Percentiles rank a stretch among this genome's conserved stretches.
These are phyloP conservation scores for Pseudorasbora parva DNA, from an alignment of 2,113 vertebrate genomes.

Conservation along the genomic window DNA sequence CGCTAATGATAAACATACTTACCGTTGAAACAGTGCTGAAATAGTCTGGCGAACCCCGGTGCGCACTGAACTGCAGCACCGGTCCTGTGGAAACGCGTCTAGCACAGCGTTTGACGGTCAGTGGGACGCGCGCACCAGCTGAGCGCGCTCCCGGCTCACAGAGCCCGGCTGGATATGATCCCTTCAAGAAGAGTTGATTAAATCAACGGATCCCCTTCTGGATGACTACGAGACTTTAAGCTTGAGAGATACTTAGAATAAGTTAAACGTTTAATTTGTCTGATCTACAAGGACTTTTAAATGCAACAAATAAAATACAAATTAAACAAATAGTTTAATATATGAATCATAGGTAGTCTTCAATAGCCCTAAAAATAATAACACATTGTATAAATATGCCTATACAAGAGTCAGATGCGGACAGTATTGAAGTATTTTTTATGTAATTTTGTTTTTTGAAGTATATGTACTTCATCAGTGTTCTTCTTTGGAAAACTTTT, in stretches of 20 bases:
- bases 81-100: neutral
- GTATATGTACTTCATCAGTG: too few relatives aligned
- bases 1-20: slow-evolving; percentile 3
- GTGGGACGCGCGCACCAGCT: slow-evolving; percentile 19
- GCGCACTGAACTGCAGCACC: neutral
- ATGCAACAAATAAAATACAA: neutral
- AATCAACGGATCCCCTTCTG: neutral
- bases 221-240: neutral
- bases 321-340: neutral
- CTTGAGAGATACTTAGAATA: neutral
- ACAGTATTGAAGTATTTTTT: too few relatives aligned
- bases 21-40: slow-evolving; percentile 24
- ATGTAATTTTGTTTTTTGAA: too few relatives aligned
- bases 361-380: neutral
- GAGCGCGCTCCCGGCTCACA: neutral
- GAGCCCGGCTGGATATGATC: slow-evolving; percentile 6
- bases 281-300: neutral
- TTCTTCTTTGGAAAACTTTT: too few relatives aligned
- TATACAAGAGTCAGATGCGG: neutral
- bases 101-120: slow-evolving; percentile 13
- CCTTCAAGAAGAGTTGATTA: neutral
- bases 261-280: neutral
- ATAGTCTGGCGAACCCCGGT: neutral
- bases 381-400: neutral
- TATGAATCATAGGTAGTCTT: too few relatives aligned